Percentiles rank a stretch among this genome's conserved stretches.
Evolutionary conservation across 2,797 vertebrate genomes (phyloP).

Genomic region (Chelon labrosus): DNA sequence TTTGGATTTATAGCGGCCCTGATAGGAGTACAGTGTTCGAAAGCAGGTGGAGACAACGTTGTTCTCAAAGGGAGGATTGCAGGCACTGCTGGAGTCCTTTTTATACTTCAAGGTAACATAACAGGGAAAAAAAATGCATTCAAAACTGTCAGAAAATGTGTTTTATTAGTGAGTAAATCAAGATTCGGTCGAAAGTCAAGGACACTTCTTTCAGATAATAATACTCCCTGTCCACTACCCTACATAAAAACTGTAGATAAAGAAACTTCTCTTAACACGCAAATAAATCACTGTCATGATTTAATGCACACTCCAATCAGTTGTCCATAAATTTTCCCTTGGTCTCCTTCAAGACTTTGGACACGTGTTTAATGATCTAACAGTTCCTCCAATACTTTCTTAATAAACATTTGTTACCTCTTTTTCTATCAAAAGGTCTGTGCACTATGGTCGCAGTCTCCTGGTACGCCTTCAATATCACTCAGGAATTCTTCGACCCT

Average conservation of each 20-base stretch:
- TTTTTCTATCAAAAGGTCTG: slow-evolving; percentile 78
- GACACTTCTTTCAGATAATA: neutral
- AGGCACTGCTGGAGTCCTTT: slow-evolving; percentile 81
- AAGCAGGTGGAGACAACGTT: slow-evolving; percentile 81
- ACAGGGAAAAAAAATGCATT: neutral
- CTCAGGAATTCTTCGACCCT: slow-evolving; percentile 90
- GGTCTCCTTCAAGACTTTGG: slow-evolving; percentile 19
- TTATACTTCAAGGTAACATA: slow-evolving; percentile 88
- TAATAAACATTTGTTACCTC: neutral
- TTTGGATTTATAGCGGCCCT: slow-evolving; percentile 84
- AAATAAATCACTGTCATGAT: slow-evolving; percentile 11
- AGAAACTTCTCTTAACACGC: neutral
- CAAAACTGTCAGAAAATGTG: neutral
- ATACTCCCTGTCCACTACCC: neutral
- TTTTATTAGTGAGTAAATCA: neutral
- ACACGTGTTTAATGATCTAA: neutral
- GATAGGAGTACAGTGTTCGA: slow-evolving; percentile 89
- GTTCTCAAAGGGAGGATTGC: slow-evolving; percentile 87
- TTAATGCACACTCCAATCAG: slow-evolving; percentile 16
- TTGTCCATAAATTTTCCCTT: neutral
- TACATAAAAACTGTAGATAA: slow-evolving; percentile 13
- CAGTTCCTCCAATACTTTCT: neutral
- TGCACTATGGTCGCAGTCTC: slow-evolving; percentile 91
- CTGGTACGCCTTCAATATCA: slow-evolving; percentile 95
- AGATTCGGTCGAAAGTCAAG: neutral